Base-by-base conservation (phyloP, 2,888 invertebrate species). In the Clistopyga incitator region DNA sequence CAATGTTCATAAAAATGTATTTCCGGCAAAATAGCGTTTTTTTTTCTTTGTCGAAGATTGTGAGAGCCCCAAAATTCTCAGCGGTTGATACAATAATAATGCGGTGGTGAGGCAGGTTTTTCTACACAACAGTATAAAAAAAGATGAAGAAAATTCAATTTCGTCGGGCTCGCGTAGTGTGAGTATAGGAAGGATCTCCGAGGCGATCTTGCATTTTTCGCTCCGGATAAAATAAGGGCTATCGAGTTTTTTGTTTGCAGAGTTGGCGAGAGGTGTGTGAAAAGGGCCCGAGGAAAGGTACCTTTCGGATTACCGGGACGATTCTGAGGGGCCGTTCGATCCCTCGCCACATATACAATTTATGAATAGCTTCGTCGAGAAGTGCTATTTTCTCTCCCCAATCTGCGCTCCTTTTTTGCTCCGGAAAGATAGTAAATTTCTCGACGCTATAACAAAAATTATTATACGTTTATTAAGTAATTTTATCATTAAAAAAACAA, bases 351-450 rank as follows among this genome's bases (percentile, higher is more conserved):
- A 47, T 47, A 47, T 47, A 47, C 47, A 8, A 47, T 47, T 47
- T 47, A 47, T 47, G 47, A 47, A 47, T 13, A 47, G n/a, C 15
- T 15, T 3, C 47, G 3, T 3, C 15, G 47, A 47, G 15, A 47
- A n/a, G 15, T 47, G 47, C 6, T 15, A 47, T 13, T n/a, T 47
- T 0, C n/a, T 47, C 6, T 11, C 47, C 47, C 47, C 11, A 11
- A 11, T n/a, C 1, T 47, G 15, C n/a, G 47, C 15, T n/a, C 0
- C 10, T 38, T 38, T 15, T 13, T 13, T 45, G 3, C 15, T 52
- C 23, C 54, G 54, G 54, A 54, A 54, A 54, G 54, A 54, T 23
- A 54, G 18, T 54, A 8, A 54, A 54, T 54, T 54, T 20, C 11
- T 54, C 52, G 52, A 6, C 18, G 6, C 20, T 52, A 20, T n/a